phyloP scores from a whole-genome alignment of 2,888 invertebrate genomes.

The Notodonta dromedarius region DNA sequence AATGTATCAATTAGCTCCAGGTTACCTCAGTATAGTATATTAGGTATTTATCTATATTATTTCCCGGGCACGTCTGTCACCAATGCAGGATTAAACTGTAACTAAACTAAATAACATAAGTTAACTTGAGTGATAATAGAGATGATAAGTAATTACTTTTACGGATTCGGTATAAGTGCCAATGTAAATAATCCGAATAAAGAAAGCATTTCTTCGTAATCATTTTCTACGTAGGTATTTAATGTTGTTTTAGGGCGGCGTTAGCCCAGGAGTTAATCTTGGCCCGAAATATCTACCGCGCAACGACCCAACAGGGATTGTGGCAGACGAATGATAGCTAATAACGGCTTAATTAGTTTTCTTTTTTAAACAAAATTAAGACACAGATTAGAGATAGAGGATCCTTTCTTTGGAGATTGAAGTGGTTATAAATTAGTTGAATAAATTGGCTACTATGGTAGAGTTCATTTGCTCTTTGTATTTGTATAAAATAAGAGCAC shows the following conservation, averaged over 20 bases:
- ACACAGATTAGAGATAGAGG: neutral
- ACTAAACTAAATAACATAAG: no score
- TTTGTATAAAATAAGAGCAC: no score
- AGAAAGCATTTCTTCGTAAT: conserved; percentile 24
- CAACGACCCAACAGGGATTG: conserved; percentile 34
- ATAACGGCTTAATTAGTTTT: conserved; percentile 48
- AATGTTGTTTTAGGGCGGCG: conserved; percentile 42
- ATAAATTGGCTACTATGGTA: neutral
- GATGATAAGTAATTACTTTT: no score
- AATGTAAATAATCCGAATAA: neutral
- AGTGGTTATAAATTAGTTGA: neutral
- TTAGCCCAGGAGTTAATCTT: conserved; percentile 42
- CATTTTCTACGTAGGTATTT: conserved; percentile 16
- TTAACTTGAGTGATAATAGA: no score
- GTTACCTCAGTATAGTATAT: no score
- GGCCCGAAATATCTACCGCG: conserved; percentile 37
- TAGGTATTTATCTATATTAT: no score
- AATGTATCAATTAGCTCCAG: no score
- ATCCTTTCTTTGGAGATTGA: neutral
- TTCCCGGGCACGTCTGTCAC: no score
- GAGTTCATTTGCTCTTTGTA: no score
- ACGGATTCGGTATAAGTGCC: neutral
- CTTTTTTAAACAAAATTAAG: conserved; percentile 35
- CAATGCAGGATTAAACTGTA: no score
- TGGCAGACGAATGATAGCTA: conserved; percentile 32